Evolutionary conservation across 2,797 vertebrate species (phyloP).

Genomic region (Clarias platycephalus): DNA sequence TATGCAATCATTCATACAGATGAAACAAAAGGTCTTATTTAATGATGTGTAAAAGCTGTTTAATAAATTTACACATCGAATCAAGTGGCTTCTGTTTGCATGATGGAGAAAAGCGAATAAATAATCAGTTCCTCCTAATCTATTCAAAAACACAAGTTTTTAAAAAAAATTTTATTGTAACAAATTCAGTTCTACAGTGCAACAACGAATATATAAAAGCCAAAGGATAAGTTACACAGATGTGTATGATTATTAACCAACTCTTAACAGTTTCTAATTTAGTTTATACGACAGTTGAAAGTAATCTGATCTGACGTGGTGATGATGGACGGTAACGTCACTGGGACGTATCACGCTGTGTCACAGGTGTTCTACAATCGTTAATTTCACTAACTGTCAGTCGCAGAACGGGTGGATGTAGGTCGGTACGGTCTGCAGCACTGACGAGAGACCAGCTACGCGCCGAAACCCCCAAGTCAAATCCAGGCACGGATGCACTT

Average conservation of each 20-base stretch:
- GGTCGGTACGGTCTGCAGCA: no score
- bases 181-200: background rate
- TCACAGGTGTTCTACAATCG: no score
- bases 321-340: no score
- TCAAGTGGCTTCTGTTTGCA: conserved; percentile 19
- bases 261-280: background rate
- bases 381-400: no score
- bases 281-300: no score
- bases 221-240: background rate
- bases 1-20: background rate
- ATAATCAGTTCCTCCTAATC: background rate
- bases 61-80: conserved; percentile 14
- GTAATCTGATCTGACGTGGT: no score
- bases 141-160: background rate
- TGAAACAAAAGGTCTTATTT: conserved; percentile 9
- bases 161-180: background rate
- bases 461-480: no score
- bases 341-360: no score
- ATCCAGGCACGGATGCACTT: no score
- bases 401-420: no score
- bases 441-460: no score
- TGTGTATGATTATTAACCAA: background rate
- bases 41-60: background rate
- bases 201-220: background rate
- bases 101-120: conserved; percentile 51